Percentiles rank a stretch among this genome's conserved stretches.
These are phyloP conservation scores for Notothenia rossii DNA, from an alignment of 2,113 vertebrate genomes.

Conservation along the genomic window DNA sequence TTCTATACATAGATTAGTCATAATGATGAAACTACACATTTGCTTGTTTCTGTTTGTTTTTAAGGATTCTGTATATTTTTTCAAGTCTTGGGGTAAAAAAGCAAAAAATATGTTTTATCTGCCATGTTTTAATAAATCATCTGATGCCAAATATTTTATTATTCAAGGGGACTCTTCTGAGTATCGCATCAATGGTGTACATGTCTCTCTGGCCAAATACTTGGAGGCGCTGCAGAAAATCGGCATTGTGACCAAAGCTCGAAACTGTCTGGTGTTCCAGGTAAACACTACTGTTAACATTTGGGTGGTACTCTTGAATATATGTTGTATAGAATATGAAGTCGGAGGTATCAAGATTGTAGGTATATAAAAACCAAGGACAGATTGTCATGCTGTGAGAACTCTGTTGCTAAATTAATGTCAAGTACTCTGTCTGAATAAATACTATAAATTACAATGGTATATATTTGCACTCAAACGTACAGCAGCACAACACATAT, in stretches of 20 bases:
- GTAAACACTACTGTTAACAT: slow-evolving; percentile 74
- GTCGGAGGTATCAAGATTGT: not conserved
- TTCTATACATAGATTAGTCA: not conserved
- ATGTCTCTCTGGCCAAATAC: slow-evolving; percentile 85
- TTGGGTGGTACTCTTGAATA: not conserved
- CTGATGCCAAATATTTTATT: not conserved
- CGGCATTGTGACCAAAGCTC: slow-evolving; percentile 90
- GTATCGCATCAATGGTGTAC: slow-evolving; percentile 83
- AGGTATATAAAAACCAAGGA: not conserved
- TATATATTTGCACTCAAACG: too few species aligned
- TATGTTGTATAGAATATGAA: not conserved
- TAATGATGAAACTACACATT: not conserved
- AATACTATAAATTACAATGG: too few species aligned
- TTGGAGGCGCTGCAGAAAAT: slow-evolving; percentile 87
- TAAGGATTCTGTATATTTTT: not conserved
- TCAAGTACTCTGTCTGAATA: too few species aligned
- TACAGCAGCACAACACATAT: too few species aligned
- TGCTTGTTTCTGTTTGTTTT: not conserved
- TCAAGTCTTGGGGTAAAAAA: not conserved
- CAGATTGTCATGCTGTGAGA: too few species aligned
- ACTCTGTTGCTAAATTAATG: too few species aligned
- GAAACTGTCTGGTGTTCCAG: slow-evolving; percentile 95
- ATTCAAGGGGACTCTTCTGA: slow-evolving; percentile 87
- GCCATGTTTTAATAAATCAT: not conserved
- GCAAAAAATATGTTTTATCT: not conserved